Evolutionary conservation across 2,797 vertebrate species (phyloP).

Genomic region (Natrix natrix): DNA sequence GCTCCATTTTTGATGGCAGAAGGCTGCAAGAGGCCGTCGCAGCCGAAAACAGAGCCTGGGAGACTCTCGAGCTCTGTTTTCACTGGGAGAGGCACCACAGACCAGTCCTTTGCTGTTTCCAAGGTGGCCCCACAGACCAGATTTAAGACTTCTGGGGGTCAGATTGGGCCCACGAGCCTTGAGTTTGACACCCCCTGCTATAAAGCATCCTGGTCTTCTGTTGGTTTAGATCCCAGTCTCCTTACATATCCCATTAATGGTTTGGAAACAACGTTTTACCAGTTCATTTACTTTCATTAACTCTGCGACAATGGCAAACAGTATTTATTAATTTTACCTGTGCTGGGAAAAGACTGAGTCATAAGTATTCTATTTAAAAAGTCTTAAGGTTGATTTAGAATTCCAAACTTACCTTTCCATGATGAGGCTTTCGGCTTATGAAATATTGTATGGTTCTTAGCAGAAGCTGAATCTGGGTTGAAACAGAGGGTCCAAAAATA

Average conservation of each 20-base stretch:
- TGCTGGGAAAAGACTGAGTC: neutral
- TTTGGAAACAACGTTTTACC: neutral
- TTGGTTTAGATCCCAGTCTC: neutral
- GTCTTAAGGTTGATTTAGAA: neutral
- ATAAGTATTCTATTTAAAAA: neutral
- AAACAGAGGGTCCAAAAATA: neutral
- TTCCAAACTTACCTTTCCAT: neutral
- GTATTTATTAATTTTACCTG: neutral
- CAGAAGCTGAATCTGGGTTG: neutral
- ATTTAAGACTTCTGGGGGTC: too few relatives aligned
- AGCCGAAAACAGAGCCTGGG: too few relatives aligned
- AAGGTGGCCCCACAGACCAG: too few relatives aligned
- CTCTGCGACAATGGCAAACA: neutral
- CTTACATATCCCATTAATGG: neutral
- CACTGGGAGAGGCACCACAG: too few relatives aligned
- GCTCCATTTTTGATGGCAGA: too few relatives aligned
- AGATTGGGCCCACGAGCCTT: rapidly evolving
- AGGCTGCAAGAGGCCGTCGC: too few relatives aligned
- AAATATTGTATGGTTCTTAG: neutral
- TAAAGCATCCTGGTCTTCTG: neutral
- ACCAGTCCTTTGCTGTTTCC: too few relatives aligned
- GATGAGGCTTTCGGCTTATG: neutral
- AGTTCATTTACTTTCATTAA: neutral
- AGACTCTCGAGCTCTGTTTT: too few relatives aligned
- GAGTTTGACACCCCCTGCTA: too few relatives aligned